phyloP scores from a whole-genome alignment of 2,113 vertebrate species.

The Ptyas mucosa region DNA sequence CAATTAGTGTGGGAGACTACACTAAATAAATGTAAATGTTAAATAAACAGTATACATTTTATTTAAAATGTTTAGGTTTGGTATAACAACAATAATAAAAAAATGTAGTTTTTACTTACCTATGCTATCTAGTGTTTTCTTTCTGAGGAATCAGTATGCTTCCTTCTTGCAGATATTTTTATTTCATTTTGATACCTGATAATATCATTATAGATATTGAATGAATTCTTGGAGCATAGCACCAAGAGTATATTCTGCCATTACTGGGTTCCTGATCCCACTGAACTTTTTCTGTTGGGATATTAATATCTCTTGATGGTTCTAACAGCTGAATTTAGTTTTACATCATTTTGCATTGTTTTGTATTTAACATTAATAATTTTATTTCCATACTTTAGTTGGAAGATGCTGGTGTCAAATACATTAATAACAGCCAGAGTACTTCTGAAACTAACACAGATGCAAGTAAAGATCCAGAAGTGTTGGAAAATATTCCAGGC shows the following conservation, averaged over 20 bases:
- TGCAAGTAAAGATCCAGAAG: constrained; percentile 49
- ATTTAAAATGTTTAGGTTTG: background rate
- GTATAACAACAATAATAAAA: background rate
- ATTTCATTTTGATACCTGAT: background rate
- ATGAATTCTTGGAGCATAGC: background rate
- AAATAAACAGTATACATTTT: background rate
- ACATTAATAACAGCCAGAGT: constrained; percentile 53
- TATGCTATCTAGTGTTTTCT: background rate
- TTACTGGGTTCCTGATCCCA: background rate
- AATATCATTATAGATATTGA: background rate
- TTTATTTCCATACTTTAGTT: constrained; percentile 60
- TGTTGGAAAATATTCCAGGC: constrained; percentile 33
- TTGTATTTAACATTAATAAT: constrained; percentile 19
- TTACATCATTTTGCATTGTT: constrained; percentile 1
- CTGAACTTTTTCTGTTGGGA: background rate
- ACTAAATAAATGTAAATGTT: background rate
- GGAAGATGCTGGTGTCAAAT: constrained; percentile 62
- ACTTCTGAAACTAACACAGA: constrained; percentile 64
- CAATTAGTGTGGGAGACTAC: background rate
- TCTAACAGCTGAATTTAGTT: background rate
- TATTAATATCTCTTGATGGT: background rate
- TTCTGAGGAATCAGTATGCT: background rate
- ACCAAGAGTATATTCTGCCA: background rate
- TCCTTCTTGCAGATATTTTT: background rate
- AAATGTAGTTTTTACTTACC: background rate